Base-by-base conservation (phyloP, 37 sponge, comb jelly and placozoan species). In the Haliclona indistincta region DNA sequence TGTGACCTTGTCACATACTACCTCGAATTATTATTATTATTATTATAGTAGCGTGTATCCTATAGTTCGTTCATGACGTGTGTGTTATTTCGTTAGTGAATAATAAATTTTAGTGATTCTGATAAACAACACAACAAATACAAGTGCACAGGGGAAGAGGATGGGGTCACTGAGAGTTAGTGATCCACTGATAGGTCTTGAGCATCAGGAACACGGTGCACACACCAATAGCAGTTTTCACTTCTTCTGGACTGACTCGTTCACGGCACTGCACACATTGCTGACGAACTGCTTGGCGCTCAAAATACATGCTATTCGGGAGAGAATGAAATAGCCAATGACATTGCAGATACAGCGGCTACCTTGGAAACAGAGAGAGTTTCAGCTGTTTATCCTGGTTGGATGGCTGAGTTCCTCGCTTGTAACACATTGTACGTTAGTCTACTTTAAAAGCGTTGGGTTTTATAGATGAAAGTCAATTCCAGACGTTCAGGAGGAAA, bases 221-320 rank as follows among this genome's bases (percentile, higher is more conserved):
- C 40, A 86, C 87, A 63, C 92, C 92, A 38, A 91, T 32, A 0
- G 92, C 86, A 0, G 80, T 66, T 43, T 91, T 91, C 29, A 63
- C 92, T 52, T 86, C 87, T 52, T 82, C 92, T 5, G 92, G 92
- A 20, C 44, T 67, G 23, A 91, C 80, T 33, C 80, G 70, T 15
- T 79, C 75, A 4, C 72, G 79, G 56, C 80, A 86, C 38, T 66
- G 65, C 5, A 55, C 36, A 73, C 86, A 86, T 17, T 62, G 43
- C 35, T 79, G 60, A 65, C 84, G 74, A 28, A 56, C 76, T 39
- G 78, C 79, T 13, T 71, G 53, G 11, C 89, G 83, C 29, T 72
- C 56, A 42, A 88, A 82, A 44, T 83, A 88, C 1, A 51, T 68
- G 38, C 87, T 80, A 43, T 2, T 17, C 7, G 43, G 68, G 64